Evolutionary conservation across 2,113 vertebrate genomes (phyloP).

Genomic region (Rhinogobius similis): DNA sequence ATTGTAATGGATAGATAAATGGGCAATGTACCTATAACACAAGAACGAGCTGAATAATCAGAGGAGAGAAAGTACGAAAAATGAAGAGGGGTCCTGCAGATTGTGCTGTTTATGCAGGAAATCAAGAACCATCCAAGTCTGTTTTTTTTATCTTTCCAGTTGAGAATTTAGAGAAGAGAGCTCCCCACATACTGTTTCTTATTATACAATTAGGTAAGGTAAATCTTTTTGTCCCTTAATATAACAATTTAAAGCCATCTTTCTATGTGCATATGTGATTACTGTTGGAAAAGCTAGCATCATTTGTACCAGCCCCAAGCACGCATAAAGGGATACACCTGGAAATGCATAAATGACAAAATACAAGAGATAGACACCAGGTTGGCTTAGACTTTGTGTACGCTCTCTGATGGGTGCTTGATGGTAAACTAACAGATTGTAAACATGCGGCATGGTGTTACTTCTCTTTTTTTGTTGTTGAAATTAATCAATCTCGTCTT

Average conservation of each 20-base stretch:
- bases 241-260: neutral
- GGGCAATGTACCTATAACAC: conserved; percentile 9
- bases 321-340: neutral
- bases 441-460: conserved; percentile 92
- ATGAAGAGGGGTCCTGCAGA: conserved; percentile 48
- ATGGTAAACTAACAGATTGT: conserved; percentile 99
- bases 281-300: neutral
- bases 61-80: conserved; percentile 32
- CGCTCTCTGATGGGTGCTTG: conserved; percentile 94
- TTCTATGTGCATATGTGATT: neutral
- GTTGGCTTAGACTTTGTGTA: conserved; percentile 64
- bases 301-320: neutral
- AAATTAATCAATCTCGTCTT: conserved; percentile 61
- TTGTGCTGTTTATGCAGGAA: conserved; percentile 74
- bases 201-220: neutral
- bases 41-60: conserved; percentile 44
- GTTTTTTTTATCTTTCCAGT: conserved; percentile 19
- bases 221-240: neutral
- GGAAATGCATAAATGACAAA: neutral
- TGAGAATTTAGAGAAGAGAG: neutral
- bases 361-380: conserved; percentile 15
- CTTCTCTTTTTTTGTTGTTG: conserved; percentile 53
- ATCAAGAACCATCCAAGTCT: conserved; percentile 70
- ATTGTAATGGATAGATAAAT: conserved; percentile 37
- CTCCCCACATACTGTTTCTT: no score